Conservation (phyloP, 2,888 invertebrate genomes). For the Congeria kusceri region DNA sequence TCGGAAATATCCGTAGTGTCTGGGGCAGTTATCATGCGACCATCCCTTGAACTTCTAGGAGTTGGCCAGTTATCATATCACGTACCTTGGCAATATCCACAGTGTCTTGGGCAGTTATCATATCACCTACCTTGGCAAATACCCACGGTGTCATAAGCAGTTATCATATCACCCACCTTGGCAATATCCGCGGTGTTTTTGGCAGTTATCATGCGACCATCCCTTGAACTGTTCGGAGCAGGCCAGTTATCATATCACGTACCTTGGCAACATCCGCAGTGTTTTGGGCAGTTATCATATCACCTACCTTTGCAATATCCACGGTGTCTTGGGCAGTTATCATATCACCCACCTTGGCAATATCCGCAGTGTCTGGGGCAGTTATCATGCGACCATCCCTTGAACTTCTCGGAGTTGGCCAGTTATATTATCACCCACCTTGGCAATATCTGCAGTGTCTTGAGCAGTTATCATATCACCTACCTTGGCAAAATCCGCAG, state of each 20-base stretch:
- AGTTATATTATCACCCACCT: conserved; percentile 56
- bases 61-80: conserved; percentile 67
- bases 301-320: not conserved
- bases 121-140: conserved; percentile 54
- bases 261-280: too few relatives aligned
- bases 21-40: conserved; percentile 71
- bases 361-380: conserved; percentile 52
- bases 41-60: too few relatives aligned
- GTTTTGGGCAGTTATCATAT: too few relatives aligned
- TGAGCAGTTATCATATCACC: conserved; percentile 54
- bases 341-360: conserved; percentile 34
- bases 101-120: conserved; percentile 51
- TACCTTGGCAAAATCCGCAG: conserved; percentile 48
- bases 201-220: conserved; percentile 59
- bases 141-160: conserved; percentile 49
- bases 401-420: conserved; percentile 55
- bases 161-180: conserved; percentile 49
- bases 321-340: conserved; percentile 64
- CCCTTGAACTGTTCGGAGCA: conserved; percentile 45
- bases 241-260: too few relatives aligned
- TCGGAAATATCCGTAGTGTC: conserved; percentile 51
- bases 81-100: conserved; percentile 34
- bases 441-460: conserved; percentile 49
- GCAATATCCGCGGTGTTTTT: conserved; percentile 50
- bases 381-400: conserved; percentile 53